Evolutionary conservation across 2,888 invertebrate genomes (phyloP).

Genomic region (Bugulina stolonifera): DNA sequence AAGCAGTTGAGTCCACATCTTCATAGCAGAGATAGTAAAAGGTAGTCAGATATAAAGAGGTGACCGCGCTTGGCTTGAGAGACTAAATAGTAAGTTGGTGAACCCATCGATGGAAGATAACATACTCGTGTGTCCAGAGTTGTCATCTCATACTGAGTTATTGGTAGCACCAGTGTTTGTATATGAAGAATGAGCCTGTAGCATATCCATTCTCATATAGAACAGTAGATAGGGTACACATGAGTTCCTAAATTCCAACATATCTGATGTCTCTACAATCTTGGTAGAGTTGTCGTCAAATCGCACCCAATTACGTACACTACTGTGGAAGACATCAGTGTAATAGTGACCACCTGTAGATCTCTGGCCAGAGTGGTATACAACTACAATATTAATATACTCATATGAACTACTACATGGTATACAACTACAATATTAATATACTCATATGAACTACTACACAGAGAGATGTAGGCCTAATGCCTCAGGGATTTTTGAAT

Average conservation of each 20-base stretch:
- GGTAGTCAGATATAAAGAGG: no score
- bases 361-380: not conserved
- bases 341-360: not conserved
- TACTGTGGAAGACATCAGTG: not conserved
- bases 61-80: no score
- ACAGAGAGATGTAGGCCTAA: no score
- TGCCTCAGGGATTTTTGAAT: no score
- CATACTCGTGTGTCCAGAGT: no score
- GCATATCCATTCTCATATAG: not conserved
- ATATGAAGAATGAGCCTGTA: no score
- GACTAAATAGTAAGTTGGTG: no score
- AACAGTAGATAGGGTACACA: not conserved
- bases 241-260: not conserved
- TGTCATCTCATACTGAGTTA: no score
- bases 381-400: not conserved
- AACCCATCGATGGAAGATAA: no score
- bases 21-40: no score
- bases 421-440: not conserved
- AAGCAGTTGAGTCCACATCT: no score
- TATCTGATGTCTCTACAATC: not conserved
- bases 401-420: not conserved
- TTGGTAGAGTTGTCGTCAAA: not conserved
- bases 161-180: no score
- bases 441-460: not conserved
- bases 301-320: not conserved